Evolutionary conservation across 92 coral and sea anemone genomes (phyloP), one percentile per base, ranked within the genome.

Genomic region (Siderastrea siderea): DNA sequence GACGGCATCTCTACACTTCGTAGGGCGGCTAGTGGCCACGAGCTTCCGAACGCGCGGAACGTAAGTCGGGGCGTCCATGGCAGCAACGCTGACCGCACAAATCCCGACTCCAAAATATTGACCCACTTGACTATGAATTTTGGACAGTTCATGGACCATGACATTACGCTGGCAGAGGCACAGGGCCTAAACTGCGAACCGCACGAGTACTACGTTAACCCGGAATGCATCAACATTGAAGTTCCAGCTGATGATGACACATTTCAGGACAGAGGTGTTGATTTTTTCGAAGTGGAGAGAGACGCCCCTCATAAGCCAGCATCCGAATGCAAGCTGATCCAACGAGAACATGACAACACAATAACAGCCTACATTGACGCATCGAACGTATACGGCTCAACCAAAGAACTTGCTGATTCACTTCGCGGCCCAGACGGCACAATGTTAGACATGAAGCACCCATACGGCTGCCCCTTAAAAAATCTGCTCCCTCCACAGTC

Each of bases 131-230:
- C 87, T 62, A 94, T 94, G 96, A 89, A 82, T 72, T 94, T 87
- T 88, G 96, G 93, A 3, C 96, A 94, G 82, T 91, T 91, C 48
- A 13, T 94, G 73, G 96, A 94, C 53, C 96, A 94, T 50, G 96
- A 94, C 67, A 47, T 94, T 6, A 91, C 96, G 48, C 88, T 85
- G 3, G 91, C 86, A 15, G 46, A 72, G 81, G 72, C 83, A 14
- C 77, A 77, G n/a, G 77, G 75, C 66, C n/a, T 85, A 5, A 46
- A 68, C 68, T 77, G 89, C 46, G 89, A 77, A 13, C 67, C 68
- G n/a, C 78, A 62, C 11, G 45, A 53, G 5, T 48, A 62, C 48
- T 57, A 80, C 38, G 6, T 43, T 0, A 73, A 82, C 13, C 2
- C 78, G 15, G 93, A 90, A 63, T 90, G 93, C 53, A 71, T 86